Conservation (phyloP, 2,888 invertebrate genomes). For the Apotomis betuletana region DNA sequence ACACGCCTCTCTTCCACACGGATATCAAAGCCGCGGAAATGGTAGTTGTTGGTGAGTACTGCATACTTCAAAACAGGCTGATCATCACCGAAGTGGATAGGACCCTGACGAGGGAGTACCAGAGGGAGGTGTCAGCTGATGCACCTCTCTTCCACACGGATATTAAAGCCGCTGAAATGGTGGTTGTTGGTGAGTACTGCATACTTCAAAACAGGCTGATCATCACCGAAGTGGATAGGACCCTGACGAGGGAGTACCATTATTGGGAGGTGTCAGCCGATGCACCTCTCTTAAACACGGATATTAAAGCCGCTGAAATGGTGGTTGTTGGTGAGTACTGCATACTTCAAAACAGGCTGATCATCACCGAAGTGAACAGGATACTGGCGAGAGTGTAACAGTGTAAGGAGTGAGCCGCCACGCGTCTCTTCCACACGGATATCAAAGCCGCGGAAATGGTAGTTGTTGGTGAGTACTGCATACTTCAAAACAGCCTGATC, state of each 20-base stretch:
- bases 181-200: constrained; percentile 82
- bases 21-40: constrained; percentile 85
- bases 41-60: constrained; percentile 84
- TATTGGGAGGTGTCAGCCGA: constrained; percentile 90
- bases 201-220: constrained; percentile 84
- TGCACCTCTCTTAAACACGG: constrained; percentile 87
- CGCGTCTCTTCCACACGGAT: constrained; percentile 87
- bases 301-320: constrained; percentile 85
- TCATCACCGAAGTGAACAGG: constrained; percentile 86
- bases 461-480: constrained; percentile 80
- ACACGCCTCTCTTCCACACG: constrained; percentile 87
- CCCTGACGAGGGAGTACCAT: constrained; percentile 87
- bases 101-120: constrained; percentile 87
- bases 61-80: constrained; percentile 80
- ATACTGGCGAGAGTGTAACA: constrained; percentile 87
- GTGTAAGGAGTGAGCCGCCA: constrained; percentile 89
- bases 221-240: constrained; percentile 85
- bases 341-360: constrained; percentile 82
- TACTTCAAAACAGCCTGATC: constrained; percentile 84
- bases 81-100: constrained; percentile 86
- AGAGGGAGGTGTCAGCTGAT: constrained; percentile 90
- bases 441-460: constrained; percentile 86
- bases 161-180: constrained; percentile 85
- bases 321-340: constrained; percentile 83
- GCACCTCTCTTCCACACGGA: constrained; percentile 87